A percentile compares a stretch with the other conserved stretches of the same genome.
Conservation (phyloP, 2,113 vertebrate species). For the Poeciliopsis occidentalis region DNA sequence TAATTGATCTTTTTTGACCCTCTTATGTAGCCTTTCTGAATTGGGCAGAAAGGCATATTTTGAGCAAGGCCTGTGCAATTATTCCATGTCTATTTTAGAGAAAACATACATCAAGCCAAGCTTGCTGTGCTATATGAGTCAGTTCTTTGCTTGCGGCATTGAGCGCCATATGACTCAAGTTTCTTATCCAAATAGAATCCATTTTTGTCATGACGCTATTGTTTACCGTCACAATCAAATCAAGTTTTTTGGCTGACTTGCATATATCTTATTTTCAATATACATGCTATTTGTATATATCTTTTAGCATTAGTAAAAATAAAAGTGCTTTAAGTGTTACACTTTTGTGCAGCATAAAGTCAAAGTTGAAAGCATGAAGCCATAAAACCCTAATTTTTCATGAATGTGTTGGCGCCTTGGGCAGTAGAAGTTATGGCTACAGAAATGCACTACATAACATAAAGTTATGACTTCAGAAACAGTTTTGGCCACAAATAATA, state of each 20-base stretch:
- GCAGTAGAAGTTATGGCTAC: neutral
- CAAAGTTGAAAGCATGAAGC: neutral
- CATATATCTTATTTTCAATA: conserved; percentile 4
- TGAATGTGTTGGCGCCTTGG: neutral
- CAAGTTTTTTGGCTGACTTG: conserved; percentile 17
- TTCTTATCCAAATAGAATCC: conserved; percentile 31
- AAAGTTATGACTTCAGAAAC: neutral
- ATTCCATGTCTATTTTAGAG: no score
- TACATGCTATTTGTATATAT: conserved; percentile 12
- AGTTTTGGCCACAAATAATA: conserved; percentile 15
- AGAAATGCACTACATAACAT: conserved; percentile 8
- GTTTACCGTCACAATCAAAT: conserved; percentile 39
- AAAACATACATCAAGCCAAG: no score
- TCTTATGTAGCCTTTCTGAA: no score
- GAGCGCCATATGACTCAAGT: conserved; percentile 1
- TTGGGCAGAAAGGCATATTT: no score
- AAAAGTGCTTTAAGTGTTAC: neutral
- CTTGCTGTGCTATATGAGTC: no score
- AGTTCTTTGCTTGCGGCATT: neutral
- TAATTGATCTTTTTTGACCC: no score
- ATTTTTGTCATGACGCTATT: conserved; percentile 38
- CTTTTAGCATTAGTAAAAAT: neutral
- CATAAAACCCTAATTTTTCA: neutral
- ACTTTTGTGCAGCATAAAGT: neutral
- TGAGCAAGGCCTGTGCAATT: no score